Base-by-base conservation (phyloP, 2,888 invertebrate species). In the Alloscopus bannaensis region DNA sequence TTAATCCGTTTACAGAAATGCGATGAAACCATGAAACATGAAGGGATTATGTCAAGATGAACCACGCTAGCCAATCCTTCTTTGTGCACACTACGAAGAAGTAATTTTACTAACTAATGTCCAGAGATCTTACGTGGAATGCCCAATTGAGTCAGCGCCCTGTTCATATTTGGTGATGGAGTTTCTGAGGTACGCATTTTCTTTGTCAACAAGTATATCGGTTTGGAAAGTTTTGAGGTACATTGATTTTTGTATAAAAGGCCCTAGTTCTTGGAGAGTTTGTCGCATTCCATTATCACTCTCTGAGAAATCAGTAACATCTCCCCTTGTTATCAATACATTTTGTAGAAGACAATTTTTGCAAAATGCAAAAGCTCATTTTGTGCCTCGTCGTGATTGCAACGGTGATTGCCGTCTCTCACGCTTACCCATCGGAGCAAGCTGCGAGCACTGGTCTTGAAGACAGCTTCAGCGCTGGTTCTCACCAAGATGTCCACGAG, bases 341-440 rank as follows among this genome's bases (percentile, higher is more conserved):
- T n/a, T n/a, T n/a, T n/a, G n/a, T 42, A 2, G 42, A 6, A 50
- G n/a, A n/a, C 11, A 50, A 50, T 2, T 36, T 60, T 64, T 11
- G 24, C 4, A 40, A 64, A 42, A 64, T 64, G 62, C 11, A 64
- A 18, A 64, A 64, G 31, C 24, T 16, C 8, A 45, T 64, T 42
- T 18, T 64, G 18, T 29, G 40, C 31, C 42, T 40, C 1, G 40
- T 64, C 22, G 20, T 42, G 62, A 42, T 45, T 40, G 62, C 62
- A 42, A 24, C 42, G 8, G 24, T 42, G 62, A 13, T 42, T 42
- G 62, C 62, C 11, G 22, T 64, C 42, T 64, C 42, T 1, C 16
- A 45, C 26, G 62, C 62, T 11, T 42, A 24, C 20, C 62, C 62
- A 42, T 20, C 18, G 16, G 36, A 31, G 8, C 24, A 64, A 20